These are phyloP conservation scores for Isichthys henryi DNA, from an alignment of 2,113 vertebrate genomes.

Conservation along the genomic window DNA sequence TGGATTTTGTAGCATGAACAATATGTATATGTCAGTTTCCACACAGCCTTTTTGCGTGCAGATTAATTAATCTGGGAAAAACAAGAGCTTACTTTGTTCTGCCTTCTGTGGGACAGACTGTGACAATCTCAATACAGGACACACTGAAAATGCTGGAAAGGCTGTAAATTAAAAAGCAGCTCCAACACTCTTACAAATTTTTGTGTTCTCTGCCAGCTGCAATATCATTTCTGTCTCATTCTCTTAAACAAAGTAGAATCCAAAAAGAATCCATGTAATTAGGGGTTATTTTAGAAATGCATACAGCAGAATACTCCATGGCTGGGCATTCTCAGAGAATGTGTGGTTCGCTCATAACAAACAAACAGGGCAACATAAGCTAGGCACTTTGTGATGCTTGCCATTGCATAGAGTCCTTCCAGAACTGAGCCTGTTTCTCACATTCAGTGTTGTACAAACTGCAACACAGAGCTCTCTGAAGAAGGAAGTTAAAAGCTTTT, in stretches of 20 bases:
- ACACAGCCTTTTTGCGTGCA: background rate
- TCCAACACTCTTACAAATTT: background rate
- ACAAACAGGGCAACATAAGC: background rate
- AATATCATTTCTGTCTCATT: background rate
- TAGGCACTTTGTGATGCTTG: background rate
- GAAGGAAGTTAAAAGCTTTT: background rate
- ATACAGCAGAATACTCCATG: background rate
- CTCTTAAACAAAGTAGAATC: slow-evolving; percentile 8
- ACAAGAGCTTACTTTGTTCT: background rate
- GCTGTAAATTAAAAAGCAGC: background rate
- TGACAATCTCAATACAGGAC: background rate
- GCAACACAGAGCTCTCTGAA: background rate
- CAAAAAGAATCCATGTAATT: slow-evolving; percentile 8
- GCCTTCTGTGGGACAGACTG: background rate
- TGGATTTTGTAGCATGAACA: background rate
- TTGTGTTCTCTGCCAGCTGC: background rate
- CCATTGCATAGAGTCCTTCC: background rate
- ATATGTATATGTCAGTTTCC: background rate
- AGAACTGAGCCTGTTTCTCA: background rate
- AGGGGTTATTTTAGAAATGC: slow-evolving; percentile 8
- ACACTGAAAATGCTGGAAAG: background rate
- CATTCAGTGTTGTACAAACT: background rate
- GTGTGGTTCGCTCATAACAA: background rate
- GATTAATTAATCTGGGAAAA: background rate
- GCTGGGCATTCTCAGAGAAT: background rate